These are phyloP conservation scores for Hypocryptadius cinnamomeus DNA, from an alignment of 2,113 vertebrate species.

Conservation along the genomic window DNA sequence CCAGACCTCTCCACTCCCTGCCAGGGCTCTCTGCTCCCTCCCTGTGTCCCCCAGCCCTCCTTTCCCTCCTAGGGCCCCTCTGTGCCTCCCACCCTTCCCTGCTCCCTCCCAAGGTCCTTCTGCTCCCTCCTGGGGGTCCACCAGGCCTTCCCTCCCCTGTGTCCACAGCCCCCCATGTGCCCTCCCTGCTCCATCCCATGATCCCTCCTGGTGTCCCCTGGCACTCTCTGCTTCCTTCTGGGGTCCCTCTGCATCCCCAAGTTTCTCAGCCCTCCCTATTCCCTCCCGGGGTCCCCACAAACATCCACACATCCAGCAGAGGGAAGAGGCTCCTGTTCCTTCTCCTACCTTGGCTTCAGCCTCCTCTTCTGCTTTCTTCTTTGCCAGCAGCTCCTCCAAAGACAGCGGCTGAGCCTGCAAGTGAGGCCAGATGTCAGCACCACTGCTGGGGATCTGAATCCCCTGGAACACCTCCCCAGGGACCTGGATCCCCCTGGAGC, in stretches of 20 bases:
- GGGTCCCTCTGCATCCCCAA: not conserved
- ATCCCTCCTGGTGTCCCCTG: fast-evolving
- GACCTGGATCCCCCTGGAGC: not conserved
- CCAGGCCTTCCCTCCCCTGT: not conserved
- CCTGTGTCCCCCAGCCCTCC: not conserved
- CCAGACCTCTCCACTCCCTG: no score
- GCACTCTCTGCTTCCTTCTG: not conserved
- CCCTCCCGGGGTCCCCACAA: fast-evolving
- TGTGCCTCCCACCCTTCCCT: fast-evolving
- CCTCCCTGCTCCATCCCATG: not conserved
- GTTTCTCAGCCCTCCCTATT: not conserved
- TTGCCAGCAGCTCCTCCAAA: constrained; percentile 92
- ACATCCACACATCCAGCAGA: not conserved
- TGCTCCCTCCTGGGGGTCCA: not conserved
- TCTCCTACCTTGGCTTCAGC: constrained; percentile 88
- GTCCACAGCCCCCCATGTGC: not conserved
- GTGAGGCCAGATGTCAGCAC: not conserved
- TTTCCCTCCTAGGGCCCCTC: not conserved
- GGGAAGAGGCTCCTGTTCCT: not conserved
- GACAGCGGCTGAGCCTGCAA: constrained; percentile 70
- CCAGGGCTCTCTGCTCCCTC: not conserved
- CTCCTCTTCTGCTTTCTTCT: constrained; percentile 96
- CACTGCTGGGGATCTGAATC: not conserved
- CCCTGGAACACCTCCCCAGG: not conserved
- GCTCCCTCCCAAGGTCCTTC: not conserved